Evolutionary conservation across 1,140 invertebrate species (phyloP), one percentile per base, ranked within the genome.

Genomic region (Philotrypesis tridentata): DNA sequence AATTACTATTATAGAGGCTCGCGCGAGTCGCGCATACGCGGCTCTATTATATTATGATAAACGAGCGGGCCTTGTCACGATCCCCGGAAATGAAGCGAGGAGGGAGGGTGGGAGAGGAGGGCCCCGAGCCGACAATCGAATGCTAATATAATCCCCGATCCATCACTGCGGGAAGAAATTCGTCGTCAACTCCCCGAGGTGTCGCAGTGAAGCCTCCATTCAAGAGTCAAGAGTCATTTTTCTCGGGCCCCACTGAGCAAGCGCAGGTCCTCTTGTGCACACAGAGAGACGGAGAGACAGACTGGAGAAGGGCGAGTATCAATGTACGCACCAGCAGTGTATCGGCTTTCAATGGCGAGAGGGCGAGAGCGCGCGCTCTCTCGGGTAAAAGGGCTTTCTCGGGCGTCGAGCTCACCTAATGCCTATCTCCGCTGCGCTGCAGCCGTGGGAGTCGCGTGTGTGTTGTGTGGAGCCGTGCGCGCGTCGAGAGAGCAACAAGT

Each of bases 361-460:
- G 61, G 27, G 63, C 25, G 8, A 65, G 61, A 60, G 55, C 63
- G 3, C 25, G 5, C 25, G 61, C 11, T 5, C n/a, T n/a, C n/a
- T n/a, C 61, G 27, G 67, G 67, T 70, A 31, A 29, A 29, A 65
- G 27, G 67, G 61, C 48, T 65, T 12, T 29, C 31, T 21, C 78
- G 27, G 68, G 78, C 78, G 33, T 79, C 65, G 78, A 79, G 78
- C 78, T 72, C 68, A 55, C 67, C 43, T 29, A 11, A n/a, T n/a
- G n/a, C n/a, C n/a, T n/a, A n/a, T n/a, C n/a, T 27, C 8, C 61
- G 61, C 37, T 12, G 37, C 7, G 25, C 63, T 12, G 43, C 17
- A 17, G 17, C 25, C 43, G 31, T 37, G 33, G 31, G 68, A 73
- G 68, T 72, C 33, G 70, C 70, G 33, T 4, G 48, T 55, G 21